Conservation (phyloP, 2,888 invertebrate genomes). For the Cataglyphis livida region DNA sequence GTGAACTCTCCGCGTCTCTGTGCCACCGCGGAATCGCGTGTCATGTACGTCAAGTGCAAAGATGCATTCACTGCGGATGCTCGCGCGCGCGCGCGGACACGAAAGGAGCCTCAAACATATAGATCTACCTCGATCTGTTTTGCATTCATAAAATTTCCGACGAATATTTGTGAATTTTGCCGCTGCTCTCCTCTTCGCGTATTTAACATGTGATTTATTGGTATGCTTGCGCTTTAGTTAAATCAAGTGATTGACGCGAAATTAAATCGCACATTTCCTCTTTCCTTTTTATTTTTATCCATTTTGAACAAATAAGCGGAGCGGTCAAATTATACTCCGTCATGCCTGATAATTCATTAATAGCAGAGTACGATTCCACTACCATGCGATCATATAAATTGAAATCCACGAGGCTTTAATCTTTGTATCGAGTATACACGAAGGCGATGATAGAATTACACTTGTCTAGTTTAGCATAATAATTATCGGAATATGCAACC, state of each 20-base stretch:
- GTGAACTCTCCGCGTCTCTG: conserved; percentile 79
- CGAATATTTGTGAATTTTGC: not conserved
- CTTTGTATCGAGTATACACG: not conserved
- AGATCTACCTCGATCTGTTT: conserved; percentile 13
- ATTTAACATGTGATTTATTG: not conserved
- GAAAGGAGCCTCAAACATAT: conserved; percentile 7
- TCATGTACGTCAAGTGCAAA: conserved; percentile 82
- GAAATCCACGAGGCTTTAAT: not conserved
- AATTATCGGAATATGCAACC: conserved; percentile 33
- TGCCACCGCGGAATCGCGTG: conserved; percentile 78
- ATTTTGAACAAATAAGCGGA: not conserved
- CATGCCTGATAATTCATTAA: not conserved
- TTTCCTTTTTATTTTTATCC: not conserved
- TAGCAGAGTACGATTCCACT: not conserved
- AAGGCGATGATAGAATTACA: conserved; percentile 34
- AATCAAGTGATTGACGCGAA: not conserved
- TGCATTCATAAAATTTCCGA: not conserved
- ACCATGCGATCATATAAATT: not conserved
- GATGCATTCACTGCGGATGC: conserved; percentile 79
- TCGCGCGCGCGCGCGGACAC: conserved; percentile 49
- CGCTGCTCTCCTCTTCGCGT: not conserved
- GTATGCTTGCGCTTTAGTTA: not conserved
- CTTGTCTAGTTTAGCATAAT: conserved; percentile 27
- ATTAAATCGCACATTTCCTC: not conserved
- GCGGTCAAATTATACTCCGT: not conserved